Percentiles rank a stretch among this genome's conserved stretches.
Evolutionary conservation across 2,888 invertebrate species (phyloP).

Genomic region (Clivina fossor): DNA sequence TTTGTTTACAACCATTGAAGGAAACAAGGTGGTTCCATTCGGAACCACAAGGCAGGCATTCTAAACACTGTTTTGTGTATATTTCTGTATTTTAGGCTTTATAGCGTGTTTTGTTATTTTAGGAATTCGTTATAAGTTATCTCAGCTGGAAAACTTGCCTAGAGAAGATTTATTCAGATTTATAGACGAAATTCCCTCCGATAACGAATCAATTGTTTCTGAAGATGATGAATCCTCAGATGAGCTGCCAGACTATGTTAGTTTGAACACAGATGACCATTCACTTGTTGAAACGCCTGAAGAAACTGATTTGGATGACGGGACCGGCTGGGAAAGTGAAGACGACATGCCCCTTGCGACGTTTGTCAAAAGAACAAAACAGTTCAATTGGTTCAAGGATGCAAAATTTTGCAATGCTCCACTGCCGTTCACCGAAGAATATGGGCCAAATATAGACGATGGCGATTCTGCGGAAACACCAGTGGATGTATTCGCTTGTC

Average conservation of each 20-base stretch:
- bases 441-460: constrained; percentile 7
- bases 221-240: background rate
- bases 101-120: too few species aligned
- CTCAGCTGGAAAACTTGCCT: background rate
- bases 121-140: too few species aligned
- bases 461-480: constrained; percentile 33
- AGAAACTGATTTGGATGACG: background rate
- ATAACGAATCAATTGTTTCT: background rate
- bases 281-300: background rate
- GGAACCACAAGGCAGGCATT: too few species aligned
- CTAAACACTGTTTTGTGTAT: too few species aligned
- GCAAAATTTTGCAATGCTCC: too few species aligned
- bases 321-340: constrained; percentile 3
- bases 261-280: background rate
- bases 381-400: too few species aligned
- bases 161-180: background rate
- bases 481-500: constrained; percentile 32
- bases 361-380: background rate
- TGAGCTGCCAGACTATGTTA: background rate
- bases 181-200: constrained; percentile 4
- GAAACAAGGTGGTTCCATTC: too few species aligned
- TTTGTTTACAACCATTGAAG: too few species aligned
- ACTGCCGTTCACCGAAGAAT: background rate
- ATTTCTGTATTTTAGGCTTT: too few species aligned
- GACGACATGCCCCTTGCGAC: background rate